Percentiles rank a stretch among this genome's conserved stretches.
Conservation (phyloP, 2,888 invertebrate species). For the Agrypnus murinus region DNA sequence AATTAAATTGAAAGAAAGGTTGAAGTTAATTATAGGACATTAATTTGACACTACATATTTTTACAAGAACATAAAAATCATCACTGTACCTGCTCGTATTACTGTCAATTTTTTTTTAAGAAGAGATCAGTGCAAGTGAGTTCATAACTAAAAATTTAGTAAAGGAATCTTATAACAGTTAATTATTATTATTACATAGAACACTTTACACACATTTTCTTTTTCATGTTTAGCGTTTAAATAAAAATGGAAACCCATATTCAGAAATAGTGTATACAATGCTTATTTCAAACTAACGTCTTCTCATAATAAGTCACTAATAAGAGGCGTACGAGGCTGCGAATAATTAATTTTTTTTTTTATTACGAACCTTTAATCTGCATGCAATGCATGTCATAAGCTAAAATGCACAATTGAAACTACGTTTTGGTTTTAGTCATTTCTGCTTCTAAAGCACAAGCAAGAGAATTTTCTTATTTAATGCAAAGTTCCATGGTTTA, state of each 20-base stretch:
- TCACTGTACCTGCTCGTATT: neutral
- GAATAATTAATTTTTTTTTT: slow-evolving; percentile 25
- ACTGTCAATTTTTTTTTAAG: neutral
- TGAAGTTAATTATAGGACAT: slow-evolving; percentile 2
- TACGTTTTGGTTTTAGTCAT: slow-evolving; percentile 62
- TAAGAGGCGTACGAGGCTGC: slow-evolving; percentile 45
- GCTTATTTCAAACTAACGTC: slow-evolving; percentile 48
- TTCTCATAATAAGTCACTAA: slow-evolving; percentile 30
- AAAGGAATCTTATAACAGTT: too few species aligned
- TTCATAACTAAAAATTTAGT: slow-evolving; percentile 1
- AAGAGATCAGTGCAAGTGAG: slow-evolving; percentile 14
- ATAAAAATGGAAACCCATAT: slow-evolving; percentile 45
- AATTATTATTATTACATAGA: slow-evolving; percentile 11
- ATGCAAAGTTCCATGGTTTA: slow-evolving; percentile 53
- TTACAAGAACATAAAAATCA: slow-evolving; percentile 10
- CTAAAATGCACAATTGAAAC: slow-evolving; percentile 64
- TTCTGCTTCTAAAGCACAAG: slow-evolving; percentile 66
- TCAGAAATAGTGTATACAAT: slow-evolving; percentile 50
- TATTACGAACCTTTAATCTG: slow-evolving; percentile 45
- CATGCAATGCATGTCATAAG: slow-evolving; percentile 65
- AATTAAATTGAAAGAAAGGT: too few species aligned
- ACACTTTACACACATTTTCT: slow-evolving; percentile 19
- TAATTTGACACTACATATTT: slow-evolving; percentile 10
- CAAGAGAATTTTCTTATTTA: slow-evolving; percentile 60
- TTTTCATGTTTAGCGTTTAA: slow-evolving; percentile 34